Evolutionary conservation across 2,797 vertebrate genomes (phyloP).

Genomic region (Arctocebus calabarensis): DNA sequence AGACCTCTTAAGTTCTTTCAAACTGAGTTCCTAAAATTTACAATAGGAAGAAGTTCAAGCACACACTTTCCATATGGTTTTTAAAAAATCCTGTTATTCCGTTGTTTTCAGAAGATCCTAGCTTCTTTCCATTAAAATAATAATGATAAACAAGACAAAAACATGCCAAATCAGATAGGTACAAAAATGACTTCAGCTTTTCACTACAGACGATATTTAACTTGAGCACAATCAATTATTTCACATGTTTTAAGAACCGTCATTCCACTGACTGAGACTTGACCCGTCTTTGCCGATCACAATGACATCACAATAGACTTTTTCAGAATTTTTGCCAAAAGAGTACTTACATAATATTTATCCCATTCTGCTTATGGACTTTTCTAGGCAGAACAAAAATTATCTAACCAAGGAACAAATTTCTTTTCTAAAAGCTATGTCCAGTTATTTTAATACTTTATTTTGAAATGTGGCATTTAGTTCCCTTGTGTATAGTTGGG

Average conservation of each 20-base stretch:
- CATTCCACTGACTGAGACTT: background rate
- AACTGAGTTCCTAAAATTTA: background rate
- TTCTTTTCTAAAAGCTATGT: background rate
- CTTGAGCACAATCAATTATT: background rate
- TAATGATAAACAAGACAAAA: background rate
- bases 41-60: background rate
- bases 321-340: background rate
- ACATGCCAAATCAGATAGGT: background rate
- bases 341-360: background rate
- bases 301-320: background rate
- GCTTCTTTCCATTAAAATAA: background rate
- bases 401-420: background rate
- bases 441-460: background rate
- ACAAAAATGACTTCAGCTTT: background rate
- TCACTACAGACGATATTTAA: background rate
- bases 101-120: background rate
- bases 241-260: background rate
- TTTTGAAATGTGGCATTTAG: background rate
- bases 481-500: background rate
- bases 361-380: background rate
- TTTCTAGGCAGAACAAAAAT: background rate
- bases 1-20: background rate
- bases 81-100: background rate
- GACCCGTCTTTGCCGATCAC: background rate
- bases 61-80: background rate